These are phyloP conservation scores for Tromatobia lineatoria DNA, from an alignment of 2,888 invertebrate species.

Conservation along the genomic window DNA sequence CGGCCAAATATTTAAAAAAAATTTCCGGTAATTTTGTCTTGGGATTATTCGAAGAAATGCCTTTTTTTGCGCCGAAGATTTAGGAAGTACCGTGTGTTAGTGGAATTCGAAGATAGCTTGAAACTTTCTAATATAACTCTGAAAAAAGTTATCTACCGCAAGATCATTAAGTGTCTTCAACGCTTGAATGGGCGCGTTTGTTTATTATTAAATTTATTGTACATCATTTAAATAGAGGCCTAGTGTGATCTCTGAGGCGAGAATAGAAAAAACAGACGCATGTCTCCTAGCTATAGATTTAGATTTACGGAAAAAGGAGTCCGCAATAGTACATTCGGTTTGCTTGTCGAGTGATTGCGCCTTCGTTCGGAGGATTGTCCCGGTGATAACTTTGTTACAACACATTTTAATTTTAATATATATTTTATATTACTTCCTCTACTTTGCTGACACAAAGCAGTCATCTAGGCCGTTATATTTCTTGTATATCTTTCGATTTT, in stretches of 20 bases:
- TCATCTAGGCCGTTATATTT: conserved; percentile 70
- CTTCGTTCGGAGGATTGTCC: conserved; percentile 55
- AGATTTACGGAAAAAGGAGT: conserved; percentile 42
- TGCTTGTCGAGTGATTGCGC: conserved; percentile 32
- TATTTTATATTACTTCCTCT: conserved; percentile 47
- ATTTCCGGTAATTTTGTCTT: too few relatives aligned
- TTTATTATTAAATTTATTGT: conserved; percentile 20
- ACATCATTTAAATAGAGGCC: conserved; percentile 34
- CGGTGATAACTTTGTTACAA: conserved; percentile 45
- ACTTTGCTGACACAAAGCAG: conserved; percentile 41
- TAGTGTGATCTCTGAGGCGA: conserved; percentile 43
- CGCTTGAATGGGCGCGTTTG: background rate
- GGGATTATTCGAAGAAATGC: conserved; percentile 5
- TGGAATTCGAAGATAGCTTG: conserved; percentile 1
- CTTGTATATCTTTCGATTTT: conserved; percentile 25
- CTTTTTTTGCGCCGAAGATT: background rate
- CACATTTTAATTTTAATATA: conserved; percentile 45
- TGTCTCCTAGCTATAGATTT: conserved; percentile 17
- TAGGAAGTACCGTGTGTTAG: conserved; percentile 20
- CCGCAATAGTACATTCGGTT: conserved; percentile 40
- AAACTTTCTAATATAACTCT: conserved; percentile 5
- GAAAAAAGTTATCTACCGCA: background rate
- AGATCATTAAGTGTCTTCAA: background rate
- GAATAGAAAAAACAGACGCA: conserved; percentile 52
- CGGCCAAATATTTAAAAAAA: too few relatives aligned